Conservation (phyloP, 2,888 invertebrate genomes). For the Watsonalla binaria region DNA sequence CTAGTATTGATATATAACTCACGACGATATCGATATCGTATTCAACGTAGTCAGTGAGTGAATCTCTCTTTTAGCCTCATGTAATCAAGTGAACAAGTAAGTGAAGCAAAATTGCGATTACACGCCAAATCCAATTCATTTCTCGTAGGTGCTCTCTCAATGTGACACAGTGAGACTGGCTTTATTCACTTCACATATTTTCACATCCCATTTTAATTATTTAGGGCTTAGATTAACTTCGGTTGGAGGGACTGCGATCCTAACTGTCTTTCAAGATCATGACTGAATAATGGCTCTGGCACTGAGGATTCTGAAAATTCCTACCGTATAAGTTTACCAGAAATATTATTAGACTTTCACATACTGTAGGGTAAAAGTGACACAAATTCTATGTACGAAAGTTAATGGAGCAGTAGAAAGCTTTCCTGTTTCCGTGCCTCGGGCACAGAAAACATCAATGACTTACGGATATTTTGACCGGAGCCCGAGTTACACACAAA, state of each 20-base stretch:
- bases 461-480: no score
- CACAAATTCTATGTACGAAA: no score
- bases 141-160: constrained; percentile 38
- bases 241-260: neutral
- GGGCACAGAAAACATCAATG: no score
- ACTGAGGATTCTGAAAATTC: neutral
- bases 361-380: no score
- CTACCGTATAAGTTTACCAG: no score
- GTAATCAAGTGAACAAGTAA: constrained; percentile 54
- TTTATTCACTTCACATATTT: constrained; percentile 39
- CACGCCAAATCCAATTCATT: constrained; percentile 61
- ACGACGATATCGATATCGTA: constrained; percentile 33
- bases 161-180: constrained; percentile 30
- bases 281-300: neutral
- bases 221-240: constrained; percentile 1
- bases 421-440: no score
- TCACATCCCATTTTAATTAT: constrained; percentile 33
- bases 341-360: no score
- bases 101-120: constrained; percentile 56
- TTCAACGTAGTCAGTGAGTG: constrained; percentile 44
- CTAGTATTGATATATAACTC: no score
- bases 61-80: constrained; percentile 39
- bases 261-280: neutral
- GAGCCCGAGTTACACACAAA: no score
- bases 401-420: no score